Evolutionary conservation across 2,113 vertebrate species (phyloP).

Genomic region (Nanorana parkeri): DNA sequence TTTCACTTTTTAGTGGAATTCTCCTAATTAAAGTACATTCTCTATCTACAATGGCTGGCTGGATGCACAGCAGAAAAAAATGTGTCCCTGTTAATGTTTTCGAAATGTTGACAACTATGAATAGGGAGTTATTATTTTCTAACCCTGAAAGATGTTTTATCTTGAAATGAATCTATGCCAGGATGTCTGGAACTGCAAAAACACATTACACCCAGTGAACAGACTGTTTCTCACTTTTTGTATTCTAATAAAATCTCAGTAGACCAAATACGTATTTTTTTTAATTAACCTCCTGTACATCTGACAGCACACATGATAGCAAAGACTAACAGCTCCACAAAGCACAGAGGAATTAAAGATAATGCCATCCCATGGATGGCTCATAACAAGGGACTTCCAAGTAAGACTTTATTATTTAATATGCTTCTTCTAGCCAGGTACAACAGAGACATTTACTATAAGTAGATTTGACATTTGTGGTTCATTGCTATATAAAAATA

Average conservation of each 20-base stretch:
- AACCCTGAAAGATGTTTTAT: conserved; percentile 15
- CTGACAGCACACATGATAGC: too few relatives aligned
- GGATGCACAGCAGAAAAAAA: too few relatives aligned
- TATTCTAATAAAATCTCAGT: conserved; percentile 33
- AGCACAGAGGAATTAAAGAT: conserved; percentile 15
- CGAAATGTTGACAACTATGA: too few relatives aligned
- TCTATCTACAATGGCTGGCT: too few relatives aligned
- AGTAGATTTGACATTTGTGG: too few relatives aligned
- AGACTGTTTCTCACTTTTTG: conserved; percentile 21
- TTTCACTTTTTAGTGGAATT: too few relatives aligned
- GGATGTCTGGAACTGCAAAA: not conserved
- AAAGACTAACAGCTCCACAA: conserved; percentile 29
- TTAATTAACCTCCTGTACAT: conserved; percentile 24
- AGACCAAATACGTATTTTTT: conserved; percentile 26
- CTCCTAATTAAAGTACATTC: too few relatives aligned
- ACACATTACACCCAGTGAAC: conserved; percentile 13
- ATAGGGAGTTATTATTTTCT: too few relatives aligned
- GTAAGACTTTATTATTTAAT: not conserved
- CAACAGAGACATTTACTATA: too few relatives aligned
- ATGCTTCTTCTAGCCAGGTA: too few relatives aligned
- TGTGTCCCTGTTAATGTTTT: too few relatives aligned
- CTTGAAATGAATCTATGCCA: conserved; percentile 6
- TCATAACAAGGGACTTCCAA: conserved; percentile 5
- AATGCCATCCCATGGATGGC: conserved; percentile 12
- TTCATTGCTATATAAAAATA: too few relatives aligned